Percentiles rank a stretch among this genome's conserved stretches.
Conservation (phyloP, 1,140 invertebrate genomes). For the Dermatophagoides farinae region DNA sequence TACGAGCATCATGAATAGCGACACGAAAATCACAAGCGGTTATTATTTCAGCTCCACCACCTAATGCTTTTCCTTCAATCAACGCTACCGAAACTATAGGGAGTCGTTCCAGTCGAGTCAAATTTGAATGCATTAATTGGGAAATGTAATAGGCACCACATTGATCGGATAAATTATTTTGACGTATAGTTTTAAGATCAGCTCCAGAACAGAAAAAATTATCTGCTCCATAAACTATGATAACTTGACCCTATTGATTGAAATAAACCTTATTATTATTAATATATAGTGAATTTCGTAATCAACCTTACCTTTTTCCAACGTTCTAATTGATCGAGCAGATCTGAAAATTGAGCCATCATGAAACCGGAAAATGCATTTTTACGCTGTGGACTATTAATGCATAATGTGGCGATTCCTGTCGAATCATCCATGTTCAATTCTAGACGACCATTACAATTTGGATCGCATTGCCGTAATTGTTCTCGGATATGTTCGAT, state of each 20-base stretch:
- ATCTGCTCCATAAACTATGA: conserved; percentile 8
- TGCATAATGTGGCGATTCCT: conserved; percentile 10
- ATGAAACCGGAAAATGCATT: conserved; percentile 9
- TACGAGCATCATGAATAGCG: conserved; percentile 24
- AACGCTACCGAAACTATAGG: conserved; percentile 29
- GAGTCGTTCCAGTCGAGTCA: neutral
- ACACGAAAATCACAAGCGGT: conserved; percentile 36
- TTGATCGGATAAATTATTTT: neutral
- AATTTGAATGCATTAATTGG: conserved; percentile 8
- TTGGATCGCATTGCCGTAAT: neutral
- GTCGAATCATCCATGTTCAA: neutral
- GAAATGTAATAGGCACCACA: neutral
- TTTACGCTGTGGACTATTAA: conserved; percentile 5
- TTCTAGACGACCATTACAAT: neutral
- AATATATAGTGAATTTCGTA: neutral
- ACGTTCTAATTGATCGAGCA: neutral
- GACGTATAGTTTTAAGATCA: conserved; percentile 7
- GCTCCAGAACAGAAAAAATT: conserved; percentile 11
- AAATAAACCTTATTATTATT: neutral
- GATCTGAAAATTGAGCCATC: conserved; percentile 8
- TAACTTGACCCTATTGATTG: conserved; percentile 1
- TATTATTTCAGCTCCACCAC: conserved; percentile 38
- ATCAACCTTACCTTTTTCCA: conserved; percentile 8
- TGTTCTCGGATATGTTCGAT: neutral
- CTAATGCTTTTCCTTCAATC: conserved; percentile 34